A percentile compares a stretch with the other conserved stretches of the same genome.
Conservation (phyloP, 2,888 invertebrate species). For the Nyleta sp. region DNA sequence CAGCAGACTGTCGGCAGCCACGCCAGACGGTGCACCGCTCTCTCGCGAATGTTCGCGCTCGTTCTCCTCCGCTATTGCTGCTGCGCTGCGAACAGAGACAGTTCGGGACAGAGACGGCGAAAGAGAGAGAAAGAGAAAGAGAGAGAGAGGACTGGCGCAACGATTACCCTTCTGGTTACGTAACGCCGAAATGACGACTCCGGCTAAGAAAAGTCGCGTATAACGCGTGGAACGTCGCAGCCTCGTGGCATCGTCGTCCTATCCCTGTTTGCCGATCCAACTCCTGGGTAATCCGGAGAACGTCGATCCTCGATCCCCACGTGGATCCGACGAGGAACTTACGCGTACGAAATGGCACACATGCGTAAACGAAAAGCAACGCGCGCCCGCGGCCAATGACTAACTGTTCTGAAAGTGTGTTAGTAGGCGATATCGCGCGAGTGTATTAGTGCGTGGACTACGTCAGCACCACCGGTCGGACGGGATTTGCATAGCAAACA, state of each 20-base stretch:
- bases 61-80: conserved; percentile 70
- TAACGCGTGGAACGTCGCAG: conserved; percentile 38
- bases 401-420: conserved; percentile 76
- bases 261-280: conserved; percentile 10
- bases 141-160: conserved; percentile 26
- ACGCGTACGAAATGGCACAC: conserved; percentile 8
- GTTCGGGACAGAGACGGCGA: conserved; percentile 9
- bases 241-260: conserved; percentile 36
- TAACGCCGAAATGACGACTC: conserved; percentile 47
- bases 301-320: conserved; percentile 47
- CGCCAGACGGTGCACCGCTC: conserved; percentile 81
- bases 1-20: conserved; percentile 81
- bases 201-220: conserved; percentile 25
- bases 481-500: conserved; percentile 81
- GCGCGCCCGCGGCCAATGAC: conserved; percentile 75
- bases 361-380: conserved; percentile 49
- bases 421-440: conserved; percentile 74
- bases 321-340: no score
- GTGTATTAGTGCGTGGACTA: conserved; percentile 70
- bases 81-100: conserved; percentile 52
- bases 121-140: conserved; percentile 19
- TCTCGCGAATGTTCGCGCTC: conserved; percentile 71
- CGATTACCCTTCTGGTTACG: conserved; percentile 52
- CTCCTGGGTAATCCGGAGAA: conserved; percentile 1
- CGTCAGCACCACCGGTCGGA: conserved; percentile 78